phyloP scores from a whole-genome alignment of 2,888 invertebrate species.

The Callimorpha dominula region DNA sequence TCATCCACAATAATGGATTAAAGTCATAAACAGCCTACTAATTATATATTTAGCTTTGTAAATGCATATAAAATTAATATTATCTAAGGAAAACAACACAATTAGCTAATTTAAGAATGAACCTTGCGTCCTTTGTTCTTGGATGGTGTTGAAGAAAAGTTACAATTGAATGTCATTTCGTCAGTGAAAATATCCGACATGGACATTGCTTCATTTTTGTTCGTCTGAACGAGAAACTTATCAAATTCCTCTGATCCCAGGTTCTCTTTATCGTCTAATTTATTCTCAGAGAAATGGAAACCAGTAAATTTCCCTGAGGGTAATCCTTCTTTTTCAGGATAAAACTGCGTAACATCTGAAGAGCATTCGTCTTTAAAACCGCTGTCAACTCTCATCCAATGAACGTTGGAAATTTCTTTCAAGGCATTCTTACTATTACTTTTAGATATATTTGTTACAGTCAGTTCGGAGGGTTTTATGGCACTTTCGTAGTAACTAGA shows the following conservation, averaged over 20 bases:
- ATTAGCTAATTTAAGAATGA: slow-evolving; percentile 55
- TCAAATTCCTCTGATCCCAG: slow-evolving; percentile 66
- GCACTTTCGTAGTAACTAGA: slow-evolving; percentile 84
- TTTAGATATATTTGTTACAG: slow-evolving; percentile 70
- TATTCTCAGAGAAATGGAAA: slow-evolving; percentile 68
- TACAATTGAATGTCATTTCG: slow-evolving; percentile 80
- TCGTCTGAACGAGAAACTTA: slow-evolving; percentile 64
- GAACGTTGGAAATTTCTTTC: slow-evolving; percentile 79
- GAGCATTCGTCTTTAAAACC: slow-evolving; percentile 83
- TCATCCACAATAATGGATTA: slow-evolving; percentile 71
- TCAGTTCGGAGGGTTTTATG: slow-evolving; percentile 83
- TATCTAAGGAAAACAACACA: slow-evolving; percentile 35
- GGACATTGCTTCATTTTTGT: slow-evolving; percentile 75
- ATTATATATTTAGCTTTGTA: slow-evolving; percentile 60
- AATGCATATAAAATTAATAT: slow-evolving; percentile 74
- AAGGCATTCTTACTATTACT: slow-evolving; percentile 65
- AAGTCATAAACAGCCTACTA: slow-evolving; percentile 62
- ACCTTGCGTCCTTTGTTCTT: slow-evolving; percentile 77
- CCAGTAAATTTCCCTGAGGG: slow-evolving; percentile 56
- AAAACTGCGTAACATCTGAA: slow-evolving; percentile 75
- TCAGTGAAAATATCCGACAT: slow-evolving; percentile 81
- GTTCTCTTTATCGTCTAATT: slow-evolving; percentile 75
- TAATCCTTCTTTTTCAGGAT: slow-evolving; percentile 56
- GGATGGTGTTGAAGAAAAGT: slow-evolving; percentile 83
- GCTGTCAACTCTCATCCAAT: slow-evolving; percentile 82